Percentiles rank a stretch among this genome's conserved stretches.
Conservation (phyloP, 2,888 invertebrate genomes). For the Leptopilina myrica region DNA sequence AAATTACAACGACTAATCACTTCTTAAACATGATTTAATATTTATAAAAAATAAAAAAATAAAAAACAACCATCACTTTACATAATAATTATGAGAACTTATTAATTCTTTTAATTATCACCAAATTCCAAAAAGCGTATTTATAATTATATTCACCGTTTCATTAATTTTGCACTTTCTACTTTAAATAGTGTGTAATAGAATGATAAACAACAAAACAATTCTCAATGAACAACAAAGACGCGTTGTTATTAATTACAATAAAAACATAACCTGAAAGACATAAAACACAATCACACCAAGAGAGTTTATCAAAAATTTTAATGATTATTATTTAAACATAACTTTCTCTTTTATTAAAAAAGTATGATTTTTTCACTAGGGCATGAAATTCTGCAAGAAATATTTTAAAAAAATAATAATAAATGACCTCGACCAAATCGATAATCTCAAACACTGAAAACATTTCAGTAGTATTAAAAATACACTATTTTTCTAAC, state of each 20-base stretch:
- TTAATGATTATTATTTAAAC: not conserved
- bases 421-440: conserved; percentile 9
- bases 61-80: too few relatives aligned
- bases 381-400: not conserved
- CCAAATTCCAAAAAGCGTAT: too few relatives aligned
- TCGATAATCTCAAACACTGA: not conserved
- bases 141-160: too few relatives aligned
- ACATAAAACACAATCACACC: not conserved
- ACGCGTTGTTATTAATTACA: conserved; percentile 16
- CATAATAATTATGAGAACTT: too few relatives aligned
- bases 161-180: too few relatives aligned
- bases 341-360: not conserved
- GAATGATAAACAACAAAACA: not conserved
- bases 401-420: not conserved
- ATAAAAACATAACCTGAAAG: conserved; percentile 10
- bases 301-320: not conserved
- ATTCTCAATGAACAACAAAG: not conserved
- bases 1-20: too few relatives aligned
- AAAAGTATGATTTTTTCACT: not conserved
- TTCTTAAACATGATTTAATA: too few relatives aligned
- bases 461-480: not conserved
- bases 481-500: conserved; percentile 13
- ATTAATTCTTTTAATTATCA: too few relatives aligned
- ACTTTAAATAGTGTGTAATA: too few relatives aligned
- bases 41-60: too few relatives aligned